Evolutionary conservation across 2,113 vertebrate species (phyloP).

Genomic region (Petroica traversi): DNA sequence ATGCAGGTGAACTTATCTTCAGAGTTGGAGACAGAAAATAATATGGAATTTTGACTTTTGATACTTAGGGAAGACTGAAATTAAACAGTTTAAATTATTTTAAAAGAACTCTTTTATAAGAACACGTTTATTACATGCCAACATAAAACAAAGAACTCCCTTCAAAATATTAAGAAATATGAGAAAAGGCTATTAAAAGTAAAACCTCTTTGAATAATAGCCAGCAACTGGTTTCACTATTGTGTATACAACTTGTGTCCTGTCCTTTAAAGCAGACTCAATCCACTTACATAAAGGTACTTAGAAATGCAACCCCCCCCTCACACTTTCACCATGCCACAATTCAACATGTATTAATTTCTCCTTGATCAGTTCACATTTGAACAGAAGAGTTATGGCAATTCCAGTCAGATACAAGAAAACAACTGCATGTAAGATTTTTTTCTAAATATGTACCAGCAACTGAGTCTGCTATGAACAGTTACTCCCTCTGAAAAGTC

Average conservation of each 20-base stretch:
- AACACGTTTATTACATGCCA: slow-evolving; percentile 2
- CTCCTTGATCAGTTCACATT: not conserved
- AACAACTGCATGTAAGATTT: not conserved
- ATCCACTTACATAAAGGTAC: slow-evolving; percentile 47
- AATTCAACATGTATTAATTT: not conserved
- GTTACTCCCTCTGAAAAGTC: not conserved
- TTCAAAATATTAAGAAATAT: slow-evolving; percentile 37
- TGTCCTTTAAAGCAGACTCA: not conserved
- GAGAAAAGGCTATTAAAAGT: slow-evolving; percentile 55
- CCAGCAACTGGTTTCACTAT: not conserved
- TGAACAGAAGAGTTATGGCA: not conserved
- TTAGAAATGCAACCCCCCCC: not conserved
- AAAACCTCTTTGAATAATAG: slow-evolving; percentile 41
- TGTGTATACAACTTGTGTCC: not conserved
- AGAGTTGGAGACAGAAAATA: not conserved
- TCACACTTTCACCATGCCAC: not conserved
- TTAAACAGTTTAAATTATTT: not conserved
- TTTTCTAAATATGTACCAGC: not conserved
- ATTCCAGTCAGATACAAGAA: not conserved
- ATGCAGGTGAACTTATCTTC: not conserved
- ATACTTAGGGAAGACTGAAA: not conserved
- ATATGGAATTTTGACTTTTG: not conserved
- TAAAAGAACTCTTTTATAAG: not conserved
- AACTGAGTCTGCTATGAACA: not conserved
- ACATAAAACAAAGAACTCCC: slow-evolving; percentile 36